These are phyloP conservation scores for Beris chalybata DNA, from an alignment of 2,888 invertebrate species.

Conservation along the genomic window DNA sequence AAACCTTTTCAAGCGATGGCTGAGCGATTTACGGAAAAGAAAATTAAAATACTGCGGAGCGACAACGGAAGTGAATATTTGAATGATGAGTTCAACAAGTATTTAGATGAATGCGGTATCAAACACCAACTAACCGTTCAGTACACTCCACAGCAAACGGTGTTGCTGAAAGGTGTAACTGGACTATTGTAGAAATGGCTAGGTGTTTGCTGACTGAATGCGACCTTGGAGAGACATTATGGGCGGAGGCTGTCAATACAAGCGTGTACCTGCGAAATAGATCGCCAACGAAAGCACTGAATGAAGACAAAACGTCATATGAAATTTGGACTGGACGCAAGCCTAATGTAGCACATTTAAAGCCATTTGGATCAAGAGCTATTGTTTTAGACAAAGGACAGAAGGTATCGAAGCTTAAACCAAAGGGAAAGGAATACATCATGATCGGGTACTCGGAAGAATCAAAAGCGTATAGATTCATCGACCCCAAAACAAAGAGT, in stretches of 20 bases:
- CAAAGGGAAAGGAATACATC: not conserved
- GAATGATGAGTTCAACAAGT: conserved; percentile 39
- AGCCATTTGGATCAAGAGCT: conserved; percentile 38
- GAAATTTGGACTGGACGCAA: conserved; percentile 40
- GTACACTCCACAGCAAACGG: conserved; percentile 44
- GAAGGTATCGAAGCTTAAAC: conserved; percentile 2
- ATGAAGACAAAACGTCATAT: conserved; percentile 40
- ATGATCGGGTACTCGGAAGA: conserved; percentile 9
- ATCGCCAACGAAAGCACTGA: conserved; percentile 32
- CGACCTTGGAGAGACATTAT: conserved; percentile 40
- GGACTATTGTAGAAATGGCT: conserved; percentile 43
- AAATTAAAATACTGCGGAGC: conserved; percentile 43
- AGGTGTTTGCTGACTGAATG: conserved; percentile 43
- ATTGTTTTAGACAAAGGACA: conserved; percentile 36
- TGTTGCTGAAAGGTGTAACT: conserved; percentile 43
- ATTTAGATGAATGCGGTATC: conserved; percentile 42
- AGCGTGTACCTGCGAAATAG: conserved; percentile 39
- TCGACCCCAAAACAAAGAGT: not conserved
- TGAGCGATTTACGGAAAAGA: conserved; percentile 39
- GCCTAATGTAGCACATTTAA: conserved; percentile 37
- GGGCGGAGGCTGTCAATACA: conserved; percentile 41
- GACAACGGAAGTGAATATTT: conserved; percentile 45
- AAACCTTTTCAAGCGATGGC: conserved; percentile 41
- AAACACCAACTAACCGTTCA: conserved; percentile 41
- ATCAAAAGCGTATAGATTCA: conserved; percentile 15